Conservation (phyloP, 1,140 invertebrate genomes). For the Ptiloglossa arizonensis region DNA sequence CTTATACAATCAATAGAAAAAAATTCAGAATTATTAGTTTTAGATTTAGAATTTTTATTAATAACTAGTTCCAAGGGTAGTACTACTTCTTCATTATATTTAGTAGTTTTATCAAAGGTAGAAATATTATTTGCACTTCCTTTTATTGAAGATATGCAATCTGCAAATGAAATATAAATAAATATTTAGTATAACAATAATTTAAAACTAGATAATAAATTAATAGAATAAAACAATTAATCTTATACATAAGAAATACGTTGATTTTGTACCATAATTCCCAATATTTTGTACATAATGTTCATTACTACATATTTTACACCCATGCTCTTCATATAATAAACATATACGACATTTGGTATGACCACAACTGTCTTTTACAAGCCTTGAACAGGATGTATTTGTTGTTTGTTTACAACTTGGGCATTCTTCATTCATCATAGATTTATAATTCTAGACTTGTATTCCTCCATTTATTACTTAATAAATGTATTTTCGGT, state of each 20-base stretch:
- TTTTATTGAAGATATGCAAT: slow-evolving; percentile 5
- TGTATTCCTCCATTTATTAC: neutral
- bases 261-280: slow-evolving; percentile 59
- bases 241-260: neutral
- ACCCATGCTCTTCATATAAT: slow-evolving; percentile 77
- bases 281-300: slow-evolving; percentile 35
- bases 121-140: neutral
- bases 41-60: slow-evolving; percentile 61
- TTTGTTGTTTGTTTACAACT: slow-evolving; percentile 73
- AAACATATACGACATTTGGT: slow-evolving; percentile 78
- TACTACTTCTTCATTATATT: slow-evolving; percentile 41
- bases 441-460: slow-evolving; percentile 17
- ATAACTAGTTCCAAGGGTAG: slow-evolving; percentile 67
- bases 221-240: neutral
- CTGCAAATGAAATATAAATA: slow-evolving; percentile 21
- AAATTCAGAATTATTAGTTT: slow-evolving; percentile 10
- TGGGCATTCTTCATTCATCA: slow-evolving; percentile 73
- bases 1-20: slow-evolving; percentile 3
- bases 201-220: neutral
- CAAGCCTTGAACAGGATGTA: slow-evolving; percentile 71
- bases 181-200: neutral
- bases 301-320: slow-evolving; percentile 70
- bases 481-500: neutral
- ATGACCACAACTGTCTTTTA: slow-evolving; percentile 77
- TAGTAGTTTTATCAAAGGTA: neutral